Evolutionary conservation across 2,888 invertebrate genomes (phyloP).

Genomic region (Colletes collaris): DNA sequence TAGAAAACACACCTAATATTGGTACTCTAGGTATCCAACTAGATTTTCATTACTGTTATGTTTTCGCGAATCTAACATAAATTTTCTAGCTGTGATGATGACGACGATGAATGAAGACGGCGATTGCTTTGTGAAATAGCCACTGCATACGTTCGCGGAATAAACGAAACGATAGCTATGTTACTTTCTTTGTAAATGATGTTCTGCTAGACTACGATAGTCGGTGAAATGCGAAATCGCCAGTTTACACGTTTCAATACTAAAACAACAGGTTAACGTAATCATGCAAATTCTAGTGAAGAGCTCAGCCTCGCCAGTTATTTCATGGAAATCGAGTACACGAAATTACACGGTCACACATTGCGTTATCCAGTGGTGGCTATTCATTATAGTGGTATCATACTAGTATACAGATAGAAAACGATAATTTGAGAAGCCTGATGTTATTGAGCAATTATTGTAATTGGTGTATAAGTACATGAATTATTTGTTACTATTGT

Average conservation of each 20-base stretch:
- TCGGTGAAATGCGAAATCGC: background rate
- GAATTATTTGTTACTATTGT: conserved; percentile 58
- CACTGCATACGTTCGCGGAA: conserved; percentile 60
- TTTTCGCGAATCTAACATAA: conserved; percentile 66
- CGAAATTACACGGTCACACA: conserved; percentile 20
- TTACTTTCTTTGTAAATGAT: conserved; percentile 36
- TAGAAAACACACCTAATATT: conserved; percentile 68
- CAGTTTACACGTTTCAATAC: too few species aligned
- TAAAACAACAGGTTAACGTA: background rate
- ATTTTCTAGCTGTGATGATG: conserved; percentile 76
- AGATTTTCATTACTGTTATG: conserved; percentile 66
- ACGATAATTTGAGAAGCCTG: conserved; percentile 47
- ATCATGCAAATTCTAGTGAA: conserved; percentile 11
- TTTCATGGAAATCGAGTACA: conserved; percentile 12
- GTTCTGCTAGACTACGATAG: conserved; percentile 18
- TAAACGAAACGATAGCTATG: conserved; percentile 34
- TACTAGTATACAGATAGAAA: conserved; percentile 53
- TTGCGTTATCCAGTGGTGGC: conserved; percentile 52
- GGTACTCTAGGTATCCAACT: conserved; percentile 66
- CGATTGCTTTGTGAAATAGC: conserved; percentile 67
- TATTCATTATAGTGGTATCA: conserved; percentile 55
- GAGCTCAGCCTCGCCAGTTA: conserved; percentile 4
- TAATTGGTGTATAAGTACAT: conserved; percentile 56
- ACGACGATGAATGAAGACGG: conserved; percentile 49
- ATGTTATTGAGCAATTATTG: conserved; percentile 50